Evolutionary conservation across 2,797 vertebrate species (phyloP).

Genomic region (Vireo griseus): DNA sequence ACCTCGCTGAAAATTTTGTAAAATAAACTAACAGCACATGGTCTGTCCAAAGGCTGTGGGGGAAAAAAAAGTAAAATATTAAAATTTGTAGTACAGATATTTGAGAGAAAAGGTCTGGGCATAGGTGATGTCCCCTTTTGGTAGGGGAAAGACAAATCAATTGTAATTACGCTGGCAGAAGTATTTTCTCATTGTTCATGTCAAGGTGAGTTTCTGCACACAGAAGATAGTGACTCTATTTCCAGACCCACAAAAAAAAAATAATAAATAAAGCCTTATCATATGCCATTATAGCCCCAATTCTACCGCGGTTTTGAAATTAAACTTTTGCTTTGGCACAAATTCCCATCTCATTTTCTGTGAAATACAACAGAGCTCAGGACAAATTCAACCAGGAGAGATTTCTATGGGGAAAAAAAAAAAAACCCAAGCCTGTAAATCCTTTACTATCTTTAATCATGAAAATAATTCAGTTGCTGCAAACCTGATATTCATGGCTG

Average conservation of each 20-base stretch:
- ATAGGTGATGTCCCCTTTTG: background rate
- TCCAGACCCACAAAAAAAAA: background rate
- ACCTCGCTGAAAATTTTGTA: background rate
- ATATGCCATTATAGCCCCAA: background rate
- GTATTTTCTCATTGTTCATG: background rate
- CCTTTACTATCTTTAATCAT: slow-evolving; percentile 60
- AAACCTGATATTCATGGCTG: slow-evolving; percentile 51
- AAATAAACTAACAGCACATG: background rate
- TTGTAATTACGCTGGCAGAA: background rate
- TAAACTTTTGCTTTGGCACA: slow-evolving; percentile 25
- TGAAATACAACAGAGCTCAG: slow-evolving; percentile 50
- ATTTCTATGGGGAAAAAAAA: background rate
- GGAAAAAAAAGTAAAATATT: background rate
- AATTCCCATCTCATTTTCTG: slow-evolving; percentile 29
- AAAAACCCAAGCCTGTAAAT: background rate
- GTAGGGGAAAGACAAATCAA: background rate
- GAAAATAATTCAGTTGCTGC: slow-evolving; percentile 59
- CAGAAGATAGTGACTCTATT: background rate
- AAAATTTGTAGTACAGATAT: background rate
- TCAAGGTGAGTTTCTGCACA: background rate
- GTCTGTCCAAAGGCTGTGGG: background rate
- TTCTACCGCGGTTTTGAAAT: slow-evolving; percentile 22
- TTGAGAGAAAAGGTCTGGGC: background rate
- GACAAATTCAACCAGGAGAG: slow-evolving; percentile 29
- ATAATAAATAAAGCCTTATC: background rate